These are phyloP conservation scores for Callyntrura guangdongensis DNA, from an alignment of 2,888 invertebrate genomes.

Conservation along the genomic window DNA sequence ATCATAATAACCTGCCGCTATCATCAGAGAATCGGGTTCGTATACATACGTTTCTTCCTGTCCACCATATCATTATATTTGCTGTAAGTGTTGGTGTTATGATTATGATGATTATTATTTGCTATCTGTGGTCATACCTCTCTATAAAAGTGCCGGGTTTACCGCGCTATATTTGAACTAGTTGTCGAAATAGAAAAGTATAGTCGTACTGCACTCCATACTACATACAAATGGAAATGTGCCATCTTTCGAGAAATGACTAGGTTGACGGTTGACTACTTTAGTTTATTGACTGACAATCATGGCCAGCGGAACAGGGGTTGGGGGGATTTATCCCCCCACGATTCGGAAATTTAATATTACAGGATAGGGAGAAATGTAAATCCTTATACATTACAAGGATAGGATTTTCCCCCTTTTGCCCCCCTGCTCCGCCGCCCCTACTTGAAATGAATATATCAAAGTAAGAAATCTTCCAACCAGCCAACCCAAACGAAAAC, in stretches of 20 bases:
- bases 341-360: too few species aligned
- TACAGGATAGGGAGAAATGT: too few species aligned
- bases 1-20: not conserved
- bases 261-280: conserved; percentile 33
- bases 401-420: too few species aligned
- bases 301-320: too few species aligned
- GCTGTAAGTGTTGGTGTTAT: conserved; percentile 38
- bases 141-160: conserved; percentile 27
- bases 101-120: conserved; percentile 57
- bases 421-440: too few species aligned
- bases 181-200: not conserved
- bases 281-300: conserved; percentile 31
- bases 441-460: conserved; percentile 69
- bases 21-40: not conserved
- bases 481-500: conserved; percentile 26
- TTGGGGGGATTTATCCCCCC: too few species aligned
- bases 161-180: not conserved
- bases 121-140: not conserved
- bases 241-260: conserved; percentile 26
- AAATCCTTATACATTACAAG: too few species aligned
- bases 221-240: not conserved
- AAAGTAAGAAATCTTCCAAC: conserved; percentile 57
- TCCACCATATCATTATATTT: conserved; percentile 10
- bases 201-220: not conserved
- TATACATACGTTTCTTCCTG: not conserved